phyloP scores from a whole-genome alignment of 2,113 vertebrate genomes.

The Tympanuchus pallidicinctus region DNA sequence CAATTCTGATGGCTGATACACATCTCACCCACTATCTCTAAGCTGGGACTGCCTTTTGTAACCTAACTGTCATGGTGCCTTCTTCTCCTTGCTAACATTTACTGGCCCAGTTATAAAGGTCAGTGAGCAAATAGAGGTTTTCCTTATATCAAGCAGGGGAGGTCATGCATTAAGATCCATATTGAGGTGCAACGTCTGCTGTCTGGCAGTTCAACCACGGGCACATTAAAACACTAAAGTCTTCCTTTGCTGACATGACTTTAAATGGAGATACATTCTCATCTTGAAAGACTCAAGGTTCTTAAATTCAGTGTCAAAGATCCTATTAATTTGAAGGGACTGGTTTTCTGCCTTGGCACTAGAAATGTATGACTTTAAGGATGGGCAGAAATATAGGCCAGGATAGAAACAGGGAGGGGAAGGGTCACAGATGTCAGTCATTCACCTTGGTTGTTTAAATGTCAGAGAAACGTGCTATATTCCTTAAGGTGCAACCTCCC shows the following conservation, averaged over 20 bases:
- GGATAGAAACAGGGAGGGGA: background rate
- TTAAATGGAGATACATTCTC: background rate
- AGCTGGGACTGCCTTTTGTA: background rate
- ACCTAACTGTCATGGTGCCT: background rate
- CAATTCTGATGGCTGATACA: background rate
- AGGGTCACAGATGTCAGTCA: background rate
- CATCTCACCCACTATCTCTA: background rate
- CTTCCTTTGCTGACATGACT: background rate
- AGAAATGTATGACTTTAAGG: background rate
- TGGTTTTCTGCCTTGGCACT: background rate
- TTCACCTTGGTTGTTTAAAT: background rate
- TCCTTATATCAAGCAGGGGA: background rate
- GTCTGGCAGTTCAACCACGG: background rate
- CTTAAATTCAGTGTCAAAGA: background rate
- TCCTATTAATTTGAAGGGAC: constrained; percentile 16
- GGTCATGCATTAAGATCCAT: background rate
- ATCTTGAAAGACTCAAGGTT: background rate
- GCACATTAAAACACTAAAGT: background rate
- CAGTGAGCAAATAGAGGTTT: background rate
- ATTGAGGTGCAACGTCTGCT: background rate
- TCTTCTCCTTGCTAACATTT: background rate
- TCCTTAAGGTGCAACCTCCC: background rate
- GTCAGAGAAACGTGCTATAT: background rate
- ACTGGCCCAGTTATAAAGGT: background rate
- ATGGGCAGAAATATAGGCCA: background rate